phyloP scores from a whole-genome alignment of 2,113 vertebrate genomes.

The Hydrolagus affinis region DNA sequence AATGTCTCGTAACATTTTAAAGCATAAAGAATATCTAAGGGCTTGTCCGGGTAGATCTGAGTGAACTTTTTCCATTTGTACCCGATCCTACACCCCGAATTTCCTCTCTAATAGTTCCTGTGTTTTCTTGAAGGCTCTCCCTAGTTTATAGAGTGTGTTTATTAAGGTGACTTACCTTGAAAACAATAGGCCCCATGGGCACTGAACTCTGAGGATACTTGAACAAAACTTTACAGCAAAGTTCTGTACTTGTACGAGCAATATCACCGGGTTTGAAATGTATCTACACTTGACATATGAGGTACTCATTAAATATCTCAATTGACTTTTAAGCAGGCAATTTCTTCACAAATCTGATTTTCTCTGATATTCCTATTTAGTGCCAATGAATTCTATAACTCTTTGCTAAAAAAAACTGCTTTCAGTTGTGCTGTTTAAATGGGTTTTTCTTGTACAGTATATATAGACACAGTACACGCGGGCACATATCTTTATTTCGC shows the following conservation, averaged over 20 bases:
- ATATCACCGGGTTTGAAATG: not conserved
- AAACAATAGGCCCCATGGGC: not conserved
- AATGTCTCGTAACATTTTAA: too few species aligned
- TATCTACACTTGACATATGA: too few species aligned
- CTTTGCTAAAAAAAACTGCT: not conserved
- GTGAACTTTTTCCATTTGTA: too few species aligned
- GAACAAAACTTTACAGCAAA: not conserved
- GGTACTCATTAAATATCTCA: too few species aligned
- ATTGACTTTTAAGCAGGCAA: not conserved
- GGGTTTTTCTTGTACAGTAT: not conserved
- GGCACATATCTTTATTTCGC: not conserved
- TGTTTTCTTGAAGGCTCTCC: not conserved
- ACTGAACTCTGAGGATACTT: not conserved
- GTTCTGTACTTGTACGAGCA: not conserved
- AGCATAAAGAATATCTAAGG: too few species aligned
- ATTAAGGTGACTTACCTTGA: not conserved
- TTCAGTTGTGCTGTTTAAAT: not conserved
- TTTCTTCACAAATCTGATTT: not conserved
- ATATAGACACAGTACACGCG: not conserved
- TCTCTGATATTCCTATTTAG: not conserved
- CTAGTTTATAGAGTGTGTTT: not conserved
- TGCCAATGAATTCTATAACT: not conserved
- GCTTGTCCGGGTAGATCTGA: too few species aligned
- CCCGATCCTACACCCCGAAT: too few species aligned
- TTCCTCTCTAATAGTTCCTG: not conserved